Percentiles rank a stretch among this genome's conserved stretches.
phyloP scores from a whole-genome alignment of 2,888 invertebrate species.

The Eretmocerus hayati region DNA sequence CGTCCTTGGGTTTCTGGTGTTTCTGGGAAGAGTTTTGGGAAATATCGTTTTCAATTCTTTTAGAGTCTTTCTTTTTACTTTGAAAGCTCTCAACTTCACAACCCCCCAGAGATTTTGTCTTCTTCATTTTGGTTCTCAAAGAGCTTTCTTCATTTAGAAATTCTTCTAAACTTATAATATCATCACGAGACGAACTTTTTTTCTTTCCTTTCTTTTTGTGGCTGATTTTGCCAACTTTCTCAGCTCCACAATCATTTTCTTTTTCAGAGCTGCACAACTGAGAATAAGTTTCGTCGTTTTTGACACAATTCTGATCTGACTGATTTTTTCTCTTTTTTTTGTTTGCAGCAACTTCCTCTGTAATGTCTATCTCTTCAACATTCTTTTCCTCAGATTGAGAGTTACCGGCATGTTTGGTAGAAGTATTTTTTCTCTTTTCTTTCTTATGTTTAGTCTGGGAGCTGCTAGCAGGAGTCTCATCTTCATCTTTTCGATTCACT shows the following conservation, averaged over 20 bases:
- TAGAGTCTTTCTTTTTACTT: conserved; percentile 3
- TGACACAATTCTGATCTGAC: neutral
- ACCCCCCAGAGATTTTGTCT: no score
- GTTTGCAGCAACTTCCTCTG: neutral
- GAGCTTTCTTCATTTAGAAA: conserved; percentile 18
- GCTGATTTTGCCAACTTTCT: conserved; percentile 2
- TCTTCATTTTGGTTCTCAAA: neutral
- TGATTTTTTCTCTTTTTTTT: conserved; percentile 10
- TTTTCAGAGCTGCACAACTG: conserved; percentile 4
- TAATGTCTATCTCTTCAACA: conserved; percentile 2
- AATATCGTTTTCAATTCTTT: conserved; percentile 5
- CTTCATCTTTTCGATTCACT: neutral
- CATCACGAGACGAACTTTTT: conserved; percentile 16
- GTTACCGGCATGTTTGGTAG: neutral
- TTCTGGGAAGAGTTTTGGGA: conserved; percentile 1
- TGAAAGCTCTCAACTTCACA: neutral
- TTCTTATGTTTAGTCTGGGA: conserved; percentile 17
- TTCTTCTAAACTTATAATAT: conserved; percentile 18
- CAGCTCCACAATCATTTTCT: conserved; percentile 10
- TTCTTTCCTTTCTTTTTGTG: conserved; percentile 11
- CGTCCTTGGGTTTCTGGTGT: conserved; percentile 26
- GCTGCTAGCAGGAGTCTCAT: conserved; percentile 3
- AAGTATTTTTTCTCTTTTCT: conserved; percentile 14
- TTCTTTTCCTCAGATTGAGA: neutral
- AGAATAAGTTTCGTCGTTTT: conserved; percentile 3